These are phyloP conservation scores for Spermophilus dauricus DNA, from an alignment of 2,113 vertebrate genomes.

Conservation along the genomic window DNA sequence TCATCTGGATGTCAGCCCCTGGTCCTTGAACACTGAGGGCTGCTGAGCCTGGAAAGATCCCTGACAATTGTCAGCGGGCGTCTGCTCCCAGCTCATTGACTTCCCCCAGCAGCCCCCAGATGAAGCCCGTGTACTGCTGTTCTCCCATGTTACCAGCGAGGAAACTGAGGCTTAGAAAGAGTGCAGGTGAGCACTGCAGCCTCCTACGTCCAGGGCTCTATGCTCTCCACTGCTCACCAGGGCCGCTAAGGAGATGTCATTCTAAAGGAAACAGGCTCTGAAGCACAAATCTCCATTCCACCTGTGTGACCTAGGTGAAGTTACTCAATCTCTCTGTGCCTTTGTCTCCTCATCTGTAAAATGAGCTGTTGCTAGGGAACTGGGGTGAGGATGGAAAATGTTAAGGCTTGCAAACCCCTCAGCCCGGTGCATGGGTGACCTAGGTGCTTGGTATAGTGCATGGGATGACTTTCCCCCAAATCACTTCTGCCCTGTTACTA, in stretches of 20 bases:
- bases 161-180: slow-evolving; percentile 18
- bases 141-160: background rate
- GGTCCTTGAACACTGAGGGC: background rate
- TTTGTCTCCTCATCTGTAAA: background rate
- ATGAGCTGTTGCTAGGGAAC: background rate
- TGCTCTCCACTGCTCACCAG: background rate
- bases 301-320: background rate
- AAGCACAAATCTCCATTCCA: background rate
- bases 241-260: background rate
- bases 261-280: background rate
- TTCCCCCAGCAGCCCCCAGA: background rate
- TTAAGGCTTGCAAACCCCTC: background rate
- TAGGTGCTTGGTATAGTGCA: background rate
- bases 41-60: background rate
- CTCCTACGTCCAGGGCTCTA: background rate
- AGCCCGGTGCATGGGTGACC: background rate
- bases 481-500: background rate
- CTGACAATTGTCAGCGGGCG: background rate
- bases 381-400: background rate
- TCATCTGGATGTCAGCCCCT: background rate
- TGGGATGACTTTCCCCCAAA: background rate
- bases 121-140: background rate
- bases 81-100: background rate
- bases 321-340: background rate
- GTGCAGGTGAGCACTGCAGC: background rate